Evolutionary conservation across 2,797 vertebrate species (phyloP).

Genomic region (Poecile montanus): DNA sequence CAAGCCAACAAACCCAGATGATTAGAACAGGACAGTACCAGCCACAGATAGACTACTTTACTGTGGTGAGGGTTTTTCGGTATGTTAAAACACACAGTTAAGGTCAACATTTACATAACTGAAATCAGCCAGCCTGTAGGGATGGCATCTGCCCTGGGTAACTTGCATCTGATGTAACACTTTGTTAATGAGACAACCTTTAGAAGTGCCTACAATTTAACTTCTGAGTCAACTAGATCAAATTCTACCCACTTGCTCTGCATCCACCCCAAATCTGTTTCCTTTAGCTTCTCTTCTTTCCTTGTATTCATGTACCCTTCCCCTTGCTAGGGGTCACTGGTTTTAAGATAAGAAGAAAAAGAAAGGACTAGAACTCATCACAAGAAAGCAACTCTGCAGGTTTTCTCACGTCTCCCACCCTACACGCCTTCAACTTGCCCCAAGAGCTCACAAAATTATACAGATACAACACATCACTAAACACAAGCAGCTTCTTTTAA

Average conservation of each 20-base stretch:
- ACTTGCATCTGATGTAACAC: background rate
- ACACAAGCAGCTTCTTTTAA: background rate
- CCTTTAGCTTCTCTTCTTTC: background rate
- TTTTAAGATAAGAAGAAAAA: background rate
- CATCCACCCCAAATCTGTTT: background rate
- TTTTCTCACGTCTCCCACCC: background rate
- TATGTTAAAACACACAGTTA: background rate
- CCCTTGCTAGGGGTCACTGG: background rate
- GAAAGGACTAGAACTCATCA: background rate
- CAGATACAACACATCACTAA: background rate
- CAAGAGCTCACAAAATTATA: background rate
- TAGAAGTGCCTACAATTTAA: background rate
- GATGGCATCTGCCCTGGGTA: background rate
- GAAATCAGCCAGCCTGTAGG: background rate
- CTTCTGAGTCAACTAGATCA: background rate
- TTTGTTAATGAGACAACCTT: background rate
- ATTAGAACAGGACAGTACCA: background rate
- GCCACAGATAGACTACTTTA: background rate
- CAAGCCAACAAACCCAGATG: background rate
- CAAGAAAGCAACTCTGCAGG: background rate
- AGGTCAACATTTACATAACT: background rate
- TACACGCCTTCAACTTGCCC: no score
- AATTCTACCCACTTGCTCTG: background rate
- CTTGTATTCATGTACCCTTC: background rate
- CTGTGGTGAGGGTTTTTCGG: background rate